phyloP scores from a whole-genome alignment of 2,797 vertebrate genomes.

The Gambelia wislizenii region DNA sequence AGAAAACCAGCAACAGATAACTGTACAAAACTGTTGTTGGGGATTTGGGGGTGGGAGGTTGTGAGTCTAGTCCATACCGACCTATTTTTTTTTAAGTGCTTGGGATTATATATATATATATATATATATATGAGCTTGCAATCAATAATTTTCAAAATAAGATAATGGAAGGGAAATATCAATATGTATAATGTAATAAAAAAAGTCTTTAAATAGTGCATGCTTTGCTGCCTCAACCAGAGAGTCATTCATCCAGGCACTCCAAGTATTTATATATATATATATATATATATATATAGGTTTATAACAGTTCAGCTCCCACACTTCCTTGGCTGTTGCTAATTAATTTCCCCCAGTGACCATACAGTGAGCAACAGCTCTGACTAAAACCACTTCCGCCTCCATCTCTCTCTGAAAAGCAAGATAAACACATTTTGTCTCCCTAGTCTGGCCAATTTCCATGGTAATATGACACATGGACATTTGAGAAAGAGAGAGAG shows the following conservation, averaged over 20 bases:
- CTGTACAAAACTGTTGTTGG: neutral
- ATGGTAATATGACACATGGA: slow-evolving; percentile 31
- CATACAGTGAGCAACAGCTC: neutral
- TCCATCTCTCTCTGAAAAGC: slow-evolving; percentile 23
- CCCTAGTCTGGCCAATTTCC: slow-evolving; percentile 49
- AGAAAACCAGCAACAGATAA: neutral
- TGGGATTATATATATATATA: too few species aligned
- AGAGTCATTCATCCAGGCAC: neutral
- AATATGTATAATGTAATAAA: slow-evolving; percentile 8
- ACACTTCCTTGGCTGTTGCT: neutral
- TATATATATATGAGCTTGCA: too few species aligned
- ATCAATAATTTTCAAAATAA: slow-evolving; percentile 19
- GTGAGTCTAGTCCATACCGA: neutral
- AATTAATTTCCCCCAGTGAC: slow-evolving; percentile 9
- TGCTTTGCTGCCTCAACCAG: neutral
- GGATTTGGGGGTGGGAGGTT: too few species aligned
- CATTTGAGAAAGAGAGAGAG: slow-evolving; percentile 3
- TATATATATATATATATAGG: too few species aligned
- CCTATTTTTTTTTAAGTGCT: neutral
- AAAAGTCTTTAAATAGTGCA: neutral
- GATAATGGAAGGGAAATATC: slow-evolving; percentile 18
- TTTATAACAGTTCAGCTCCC: slow-evolving; percentile 2
- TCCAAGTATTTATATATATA: too few species aligned
- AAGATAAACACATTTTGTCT: slow-evolving; percentile 26
- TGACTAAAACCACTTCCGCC: slow-evolving; percentile 10